Evolutionary conservation across 2,888 invertebrate species (phyloP).

Genomic region (Dinocampus coccinellae): DNA sequence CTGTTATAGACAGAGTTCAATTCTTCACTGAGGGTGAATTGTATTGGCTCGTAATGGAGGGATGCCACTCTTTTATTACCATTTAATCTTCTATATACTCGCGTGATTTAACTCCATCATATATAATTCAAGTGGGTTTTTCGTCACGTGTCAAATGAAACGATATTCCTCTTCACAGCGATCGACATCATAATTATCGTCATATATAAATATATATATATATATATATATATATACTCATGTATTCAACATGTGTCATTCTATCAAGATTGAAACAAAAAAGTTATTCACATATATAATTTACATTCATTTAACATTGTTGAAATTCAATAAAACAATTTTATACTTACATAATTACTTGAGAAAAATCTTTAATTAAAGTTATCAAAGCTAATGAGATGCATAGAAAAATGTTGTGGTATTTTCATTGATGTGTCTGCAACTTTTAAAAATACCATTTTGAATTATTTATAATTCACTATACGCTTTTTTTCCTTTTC

Average conservation of each 20-base stretch:
- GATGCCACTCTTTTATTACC: slow-evolving; percentile 15
- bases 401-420: slow-evolving; percentile 32
- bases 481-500: no score
- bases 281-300: neutral
- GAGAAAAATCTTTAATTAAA: slow-evolving; percentile 15
- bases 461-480: no score
- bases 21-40: slow-evolving; percentile 14
- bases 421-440: slow-evolving; percentile 41
- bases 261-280: neutral
- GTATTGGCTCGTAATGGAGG: slow-evolving; percentile 14
- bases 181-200: neutral
- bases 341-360: neutral
- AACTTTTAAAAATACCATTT: no score
- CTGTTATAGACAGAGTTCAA: slow-evolving; percentile 30
- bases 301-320: neutral
- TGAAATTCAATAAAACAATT: neutral
- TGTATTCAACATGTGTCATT: neutral
- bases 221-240: no score
- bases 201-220: neutral
- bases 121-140: neutral
- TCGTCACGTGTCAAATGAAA: slow-evolving; percentile 5
- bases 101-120: neutral
- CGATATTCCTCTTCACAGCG: slow-evolving; percentile 21
- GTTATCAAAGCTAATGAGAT: slow-evolving; percentile 27
- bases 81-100: neutral